Base-by-base conservation (phyloP, 2,113 vertebrate species). In the Heterotilapia buettikoferi region DNA sequence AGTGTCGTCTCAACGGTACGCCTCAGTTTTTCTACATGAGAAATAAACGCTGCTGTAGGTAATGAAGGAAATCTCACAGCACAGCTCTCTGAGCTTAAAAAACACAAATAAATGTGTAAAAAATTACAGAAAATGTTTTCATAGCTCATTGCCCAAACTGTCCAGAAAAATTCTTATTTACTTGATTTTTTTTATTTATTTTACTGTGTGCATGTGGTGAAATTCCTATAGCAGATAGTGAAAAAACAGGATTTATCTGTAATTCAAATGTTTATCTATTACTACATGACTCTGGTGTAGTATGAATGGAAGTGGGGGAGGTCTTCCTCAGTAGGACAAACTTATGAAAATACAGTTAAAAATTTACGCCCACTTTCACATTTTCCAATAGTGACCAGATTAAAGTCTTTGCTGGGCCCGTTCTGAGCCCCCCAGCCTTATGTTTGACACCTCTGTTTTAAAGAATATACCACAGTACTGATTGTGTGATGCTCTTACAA, bases 391-490 rank as follows among this genome's bases (percentile, higher is more conserved):
- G 59, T 36, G 59, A 66, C 18, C 31, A n/a, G 61, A 36, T 36
- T 66, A 66, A 38, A 36, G 31, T n/a, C 61, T 66, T 36, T 66
- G 4, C 61, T 66, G 33, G 61, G 29, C 61, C 19, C 0, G 3
- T 66, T 66, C 61, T 38, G 61, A 66, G 61, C 10, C 19, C 61
- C 54, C 33, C 61, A 66, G 61, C 61, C 61, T 21, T 66, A 38
- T 66, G 6, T 66, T 66, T 21, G 19, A 38, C 33, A 66, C 33
- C 19, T 21, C 33, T 21, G 61, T 36, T 66, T 73, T 78, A 52
- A 78, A 78, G 73, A 52, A 52, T 47, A 76, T 13, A 52, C 45
- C 45, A 12, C 45, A 78, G 45, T 78, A 78, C 71, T 52, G 45
- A 33, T 33, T n/a, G 26, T 78, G 45, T 18, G 24, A 21, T 8